Evolutionary conservation across 2,113 vertebrate species (phyloP).

Genomic region (Marmota monax): DNA sequence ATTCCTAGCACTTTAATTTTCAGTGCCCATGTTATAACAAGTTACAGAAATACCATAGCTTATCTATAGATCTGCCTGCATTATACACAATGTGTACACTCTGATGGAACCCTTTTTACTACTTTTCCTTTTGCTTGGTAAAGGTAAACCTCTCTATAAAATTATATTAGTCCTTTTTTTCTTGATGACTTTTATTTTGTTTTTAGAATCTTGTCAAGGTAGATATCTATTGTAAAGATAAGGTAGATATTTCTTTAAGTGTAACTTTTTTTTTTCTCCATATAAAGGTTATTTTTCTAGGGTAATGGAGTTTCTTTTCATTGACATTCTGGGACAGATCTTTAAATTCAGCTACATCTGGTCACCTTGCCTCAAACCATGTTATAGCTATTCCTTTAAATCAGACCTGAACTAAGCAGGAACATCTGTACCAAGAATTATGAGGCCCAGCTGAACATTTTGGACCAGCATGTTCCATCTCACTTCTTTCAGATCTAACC

Average conservation of each 20-base stretch:
- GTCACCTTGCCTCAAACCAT: slow-evolving; percentile 74
- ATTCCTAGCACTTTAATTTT: background rate
- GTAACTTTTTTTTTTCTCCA: background rate
- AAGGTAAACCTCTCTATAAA: background rate
- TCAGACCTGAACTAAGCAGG: slow-evolving; percentile 76
- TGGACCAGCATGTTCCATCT: slow-evolving; percentile 72
- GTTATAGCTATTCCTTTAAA: slow-evolving; percentile 78
- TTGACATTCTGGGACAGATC: slow-evolving; percentile 79
- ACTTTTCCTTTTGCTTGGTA: background rate
- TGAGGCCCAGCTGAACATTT: slow-evolving; percentile 75
- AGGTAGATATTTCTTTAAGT: slow-evolving; percentile 30
- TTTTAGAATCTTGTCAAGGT: slow-evolving; percentile 34
- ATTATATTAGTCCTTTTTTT: background rate
- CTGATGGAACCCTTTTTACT: background rate
- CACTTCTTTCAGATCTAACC: slow-evolving; percentile 75
- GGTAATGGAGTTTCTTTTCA: slow-evolving; percentile 74
- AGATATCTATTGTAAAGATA: slow-evolving; percentile 23
- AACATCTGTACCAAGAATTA: slow-evolving; percentile 80
- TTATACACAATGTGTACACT: background rate
- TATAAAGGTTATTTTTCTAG: slow-evolving; percentile 56
- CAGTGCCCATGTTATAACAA: background rate
- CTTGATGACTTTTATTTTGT: background rate
- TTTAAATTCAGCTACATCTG: slow-evolving; percentile 77
- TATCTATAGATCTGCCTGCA: background rate
- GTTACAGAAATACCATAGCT: background rate